Conservation (phyloP, 2,888 invertebrate genomes). For the Heteromyza rotundicornis region DNA sequence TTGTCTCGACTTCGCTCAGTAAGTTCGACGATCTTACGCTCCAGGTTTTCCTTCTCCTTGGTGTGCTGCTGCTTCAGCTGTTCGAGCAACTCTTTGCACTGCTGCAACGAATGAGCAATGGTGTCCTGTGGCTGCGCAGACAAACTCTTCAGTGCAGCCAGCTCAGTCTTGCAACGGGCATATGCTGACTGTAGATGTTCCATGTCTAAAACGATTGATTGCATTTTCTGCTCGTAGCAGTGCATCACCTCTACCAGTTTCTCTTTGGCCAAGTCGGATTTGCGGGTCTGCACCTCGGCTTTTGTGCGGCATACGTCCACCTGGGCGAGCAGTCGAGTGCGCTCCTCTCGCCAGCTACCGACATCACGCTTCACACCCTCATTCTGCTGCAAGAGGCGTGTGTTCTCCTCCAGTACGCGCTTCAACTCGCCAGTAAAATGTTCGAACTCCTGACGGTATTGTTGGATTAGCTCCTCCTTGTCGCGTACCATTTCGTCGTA, state of each 20-base stretch:
- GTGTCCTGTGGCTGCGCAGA: conserved; percentile 39
- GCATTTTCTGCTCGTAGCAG: conserved; percentile 76
- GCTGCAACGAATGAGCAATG: conserved; percentile 71
- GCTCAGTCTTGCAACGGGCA: conserved; percentile 56
- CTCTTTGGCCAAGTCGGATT: conserved; percentile 73
- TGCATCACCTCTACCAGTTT: conserved; percentile 77
- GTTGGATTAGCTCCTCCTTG: conserved; percentile 74
- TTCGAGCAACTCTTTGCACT: conserved; percentile 77
- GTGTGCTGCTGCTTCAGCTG: conserved; percentile 77
- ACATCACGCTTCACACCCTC: conserved; percentile 63
- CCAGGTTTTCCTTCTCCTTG: conserved; percentile 70
- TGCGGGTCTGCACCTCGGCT: conserved; percentile 64
- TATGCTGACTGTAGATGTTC: conserved; percentile 60
- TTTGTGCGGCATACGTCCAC: conserved; percentile 58
- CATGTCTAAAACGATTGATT: conserved; percentile 58
- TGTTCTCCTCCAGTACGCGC: conserved; percentile 74
- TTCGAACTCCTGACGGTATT: conserved; percentile 75
- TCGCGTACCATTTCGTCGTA: conserved; percentile 80
- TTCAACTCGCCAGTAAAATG: conserved; percentile 75
- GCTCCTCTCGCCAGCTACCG: conserved; percentile 62
- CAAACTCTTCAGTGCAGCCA: conserved; percentile 48
- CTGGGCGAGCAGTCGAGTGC: conserved; percentile 58
- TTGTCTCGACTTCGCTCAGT: conserved; percentile 27
- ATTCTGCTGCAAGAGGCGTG: conserved; percentile 66
- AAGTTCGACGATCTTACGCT: conserved; percentile 45